phyloP scores from a whole-genome alignment of 1,140 invertebrate genomes.

The Drosophila sp. region DNA sequence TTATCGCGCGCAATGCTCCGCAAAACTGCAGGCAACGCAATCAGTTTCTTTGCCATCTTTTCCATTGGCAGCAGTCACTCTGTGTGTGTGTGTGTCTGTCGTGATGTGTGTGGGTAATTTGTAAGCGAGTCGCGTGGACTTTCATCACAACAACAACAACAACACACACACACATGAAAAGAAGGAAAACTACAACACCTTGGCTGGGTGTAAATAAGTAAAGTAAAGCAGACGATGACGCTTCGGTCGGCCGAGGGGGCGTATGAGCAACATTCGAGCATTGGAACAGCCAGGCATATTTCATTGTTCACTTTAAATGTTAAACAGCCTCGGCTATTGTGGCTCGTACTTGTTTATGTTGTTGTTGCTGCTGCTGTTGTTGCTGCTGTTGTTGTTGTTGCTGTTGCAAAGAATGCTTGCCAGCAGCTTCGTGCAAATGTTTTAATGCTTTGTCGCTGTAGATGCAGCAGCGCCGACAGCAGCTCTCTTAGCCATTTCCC shows the following conservation, averaged over 20 bases:
- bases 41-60: constrained; percentile 12
- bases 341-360: constrained; percentile 24
- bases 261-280: constrained; percentile 37
- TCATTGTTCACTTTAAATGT: constrained; percentile 82
- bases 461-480: not conserved
- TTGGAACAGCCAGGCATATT: constrained; percentile 60
- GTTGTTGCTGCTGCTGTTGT: constrained; percentile 18
- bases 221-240: constrained; percentile 50
- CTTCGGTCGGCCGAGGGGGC: constrained; percentile 18
- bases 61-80: constrained; percentile 17
- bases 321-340: constrained; percentile 62
- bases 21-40: constrained; percentile 58
- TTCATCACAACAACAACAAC: constrained; percentile 34
- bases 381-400: constrained; percentile 40
- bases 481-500: constrained; percentile 27
- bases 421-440: constrained; percentile 56
- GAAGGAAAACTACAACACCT: constrained; percentile 58
- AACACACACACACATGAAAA: constrained; percentile 20
- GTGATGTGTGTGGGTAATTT: constrained; percentile 57
- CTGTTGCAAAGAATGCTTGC: constrained; percentile 42
- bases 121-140: constrained; percentile 61
- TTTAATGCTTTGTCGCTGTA: constrained; percentile 65
- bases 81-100: constrained; percentile 15
- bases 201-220: constrained; percentile 68
- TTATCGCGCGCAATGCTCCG: constrained; percentile 61